Percentiles rank a stretch among this genome's conserved stretches.
These are phyloP conservation scores for Cephus cinctus DNA, from an alignment of 1,140 invertebrate species.

Conservation along the genomic window DNA sequence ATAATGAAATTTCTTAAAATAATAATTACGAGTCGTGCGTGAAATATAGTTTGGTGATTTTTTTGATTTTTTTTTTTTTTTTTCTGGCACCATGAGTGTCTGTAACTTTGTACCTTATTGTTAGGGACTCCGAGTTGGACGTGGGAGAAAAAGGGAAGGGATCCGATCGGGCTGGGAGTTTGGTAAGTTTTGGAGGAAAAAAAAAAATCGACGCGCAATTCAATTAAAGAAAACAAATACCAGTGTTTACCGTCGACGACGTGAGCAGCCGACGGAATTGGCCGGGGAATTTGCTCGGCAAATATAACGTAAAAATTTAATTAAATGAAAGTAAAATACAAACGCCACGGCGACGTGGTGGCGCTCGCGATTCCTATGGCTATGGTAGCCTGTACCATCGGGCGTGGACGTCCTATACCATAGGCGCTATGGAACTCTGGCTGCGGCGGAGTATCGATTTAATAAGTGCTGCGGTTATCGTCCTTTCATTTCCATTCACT, in stretches of 20 bases:
- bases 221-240: conserved; percentile 38
- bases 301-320: conserved; percentile 34
- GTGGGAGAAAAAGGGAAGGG: conserved; percentile 9
- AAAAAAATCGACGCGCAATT: conserved; percentile 22
- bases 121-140: not conserved
- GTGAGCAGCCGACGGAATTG: conserved; percentile 23
- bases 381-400: too few relatives aligned
- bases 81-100: not conserved
- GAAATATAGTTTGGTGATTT: too few relatives aligned
- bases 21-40: too few relatives aligned
- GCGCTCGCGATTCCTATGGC: too few relatives aligned
- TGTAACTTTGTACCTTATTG: not conserved
- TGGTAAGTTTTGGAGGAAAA: too few relatives aligned
- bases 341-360: too few relatives aligned
- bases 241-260: conserved; percentile 23
- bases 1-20: too few relatives aligned
- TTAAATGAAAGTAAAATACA: conserved; percentile 30
- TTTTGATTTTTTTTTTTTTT: not conserved
- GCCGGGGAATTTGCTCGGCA: conserved; percentile 25
- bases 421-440: too few relatives aligned
- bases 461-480: too few relatives aligned
- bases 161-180: conserved; percentile 1
- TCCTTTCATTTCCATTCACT: too few relatives aligned
- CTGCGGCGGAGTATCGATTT: too few relatives aligned
- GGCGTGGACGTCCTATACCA: too few relatives aligned